phyloP scores from a whole-genome alignment of 2,888 invertebrate species.

The Noctua fimbriata region DNA sequence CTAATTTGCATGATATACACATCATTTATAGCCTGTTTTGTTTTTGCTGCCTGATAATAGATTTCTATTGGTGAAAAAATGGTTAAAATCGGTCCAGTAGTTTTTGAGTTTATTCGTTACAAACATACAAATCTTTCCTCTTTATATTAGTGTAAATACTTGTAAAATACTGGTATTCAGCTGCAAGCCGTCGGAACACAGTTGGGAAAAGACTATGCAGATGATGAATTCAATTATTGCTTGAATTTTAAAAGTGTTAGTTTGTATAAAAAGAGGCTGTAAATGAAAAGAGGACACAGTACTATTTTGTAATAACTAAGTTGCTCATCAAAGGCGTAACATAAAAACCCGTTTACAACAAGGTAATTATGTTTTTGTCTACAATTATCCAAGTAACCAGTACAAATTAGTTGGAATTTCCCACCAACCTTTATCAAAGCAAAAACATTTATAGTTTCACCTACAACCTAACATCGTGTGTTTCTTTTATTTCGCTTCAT shows the following conservation, averaged over 20 bases:
- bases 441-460: background rate
- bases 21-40: too few relatives aligned
- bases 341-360: background rate
- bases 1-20: too few relatives aligned
- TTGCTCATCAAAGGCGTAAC: background rate
- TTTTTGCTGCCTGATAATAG: too few relatives aligned
- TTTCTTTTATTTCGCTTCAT: slow-evolving; percentile 16
- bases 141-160: too few relatives aligned
- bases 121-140: too few relatives aligned
- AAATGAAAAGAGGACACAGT: background rate
- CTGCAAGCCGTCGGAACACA: too few relatives aligned
- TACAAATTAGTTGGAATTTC: background rate
- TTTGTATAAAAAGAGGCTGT: background rate
- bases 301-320: background rate
- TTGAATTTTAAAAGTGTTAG: background rate
- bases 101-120: too few relatives aligned
- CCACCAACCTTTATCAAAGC: background rate
- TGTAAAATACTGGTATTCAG: too few relatives aligned
- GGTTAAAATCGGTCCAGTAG: too few relatives aligned
- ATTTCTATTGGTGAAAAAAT: too few relatives aligned
- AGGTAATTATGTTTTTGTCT: background rate
- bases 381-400: background rate
- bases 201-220: too few relatives aligned
- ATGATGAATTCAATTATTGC: background rate
- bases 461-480: background rate